A percentile compares a stretch with the other conserved stretches of the same genome.
Conservation (phyloP, 2,113 vertebrate species). For the Haliaeetus leucogaster region DNA sequence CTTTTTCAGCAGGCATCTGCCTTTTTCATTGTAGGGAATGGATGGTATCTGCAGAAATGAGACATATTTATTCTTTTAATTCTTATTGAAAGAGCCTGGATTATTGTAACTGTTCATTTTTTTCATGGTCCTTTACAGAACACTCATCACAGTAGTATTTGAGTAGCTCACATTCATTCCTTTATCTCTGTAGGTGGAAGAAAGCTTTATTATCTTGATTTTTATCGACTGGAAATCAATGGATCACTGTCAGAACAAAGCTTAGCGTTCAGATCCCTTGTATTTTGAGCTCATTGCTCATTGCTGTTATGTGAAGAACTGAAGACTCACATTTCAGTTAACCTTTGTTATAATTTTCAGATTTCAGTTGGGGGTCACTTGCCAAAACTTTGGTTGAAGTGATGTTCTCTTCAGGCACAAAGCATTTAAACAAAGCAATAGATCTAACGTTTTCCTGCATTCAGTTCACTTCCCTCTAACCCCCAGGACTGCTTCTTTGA, state of each 20-base stretch:
- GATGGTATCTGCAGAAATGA: not conserved
- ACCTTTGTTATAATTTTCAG: not conserved
- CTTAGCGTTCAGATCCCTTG: not conserved
- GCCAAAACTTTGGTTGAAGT: not conserved
- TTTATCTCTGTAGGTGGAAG: not conserved
- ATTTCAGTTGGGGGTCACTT: not conserved
- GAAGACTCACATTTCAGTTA: not conserved
- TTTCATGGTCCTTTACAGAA: not conserved
- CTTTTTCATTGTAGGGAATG: not conserved
- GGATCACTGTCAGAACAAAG: not conserved
- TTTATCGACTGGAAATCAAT: conserved; percentile 9
- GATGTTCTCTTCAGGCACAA: not conserved
- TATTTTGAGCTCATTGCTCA: not conserved
- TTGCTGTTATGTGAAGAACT: not conserved
- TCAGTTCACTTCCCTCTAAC: not conserved
- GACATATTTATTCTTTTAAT: not conserved
- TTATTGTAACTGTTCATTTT: not conserved
- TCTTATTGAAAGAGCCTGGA: not conserved
- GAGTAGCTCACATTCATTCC: not conserved
- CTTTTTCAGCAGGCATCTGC: not conserved
- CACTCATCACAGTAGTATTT: not conserved
- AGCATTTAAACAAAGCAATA: not conserved
- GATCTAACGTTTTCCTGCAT: not conserved
- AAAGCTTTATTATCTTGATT: not conserved
- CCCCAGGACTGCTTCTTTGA: not conserved